Evolutionary conservation across 2,888 invertebrate genomes (phyloP).

Genomic region (Agrypnus murinus): DNA sequence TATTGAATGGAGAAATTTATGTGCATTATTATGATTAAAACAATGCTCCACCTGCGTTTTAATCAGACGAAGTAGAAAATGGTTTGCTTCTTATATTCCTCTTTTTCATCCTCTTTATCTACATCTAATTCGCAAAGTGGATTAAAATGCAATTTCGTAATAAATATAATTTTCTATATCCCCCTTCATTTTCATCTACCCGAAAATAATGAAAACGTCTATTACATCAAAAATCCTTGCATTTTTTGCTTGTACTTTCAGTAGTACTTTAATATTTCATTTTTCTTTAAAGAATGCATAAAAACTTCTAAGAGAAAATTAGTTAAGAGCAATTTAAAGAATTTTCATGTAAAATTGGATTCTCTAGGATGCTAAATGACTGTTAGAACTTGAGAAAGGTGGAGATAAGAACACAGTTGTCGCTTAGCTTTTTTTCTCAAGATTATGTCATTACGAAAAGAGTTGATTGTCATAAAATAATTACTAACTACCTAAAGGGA

Average conservation of each 20-base stretch:
- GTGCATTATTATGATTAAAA: slow-evolving; percentile 53
- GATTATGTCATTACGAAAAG: too few relatives aligned
- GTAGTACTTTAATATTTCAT: slow-evolving; percentile 12
- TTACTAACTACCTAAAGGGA: too few relatives aligned
- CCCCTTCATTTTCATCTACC: slow-evolving; percentile 38
- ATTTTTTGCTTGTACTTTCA: neutral
- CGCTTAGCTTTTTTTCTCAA: too few relatives aligned
- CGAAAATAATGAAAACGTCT: slow-evolving; percentile 31
- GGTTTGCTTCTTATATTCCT: slow-evolving; percentile 4
- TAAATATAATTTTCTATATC: slow-evolving; percentile 45
- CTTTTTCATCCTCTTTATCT: slow-evolving; percentile 23
- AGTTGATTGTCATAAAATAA: too few relatives aligned
- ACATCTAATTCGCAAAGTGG: slow-evolving; percentile 42
- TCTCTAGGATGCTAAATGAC: too few relatives aligned
- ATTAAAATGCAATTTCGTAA: slow-evolving; percentile 44
- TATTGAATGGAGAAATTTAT: slow-evolving; percentile 44
- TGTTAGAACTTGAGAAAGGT: too few relatives aligned
- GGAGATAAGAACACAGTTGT: too few relatives aligned
- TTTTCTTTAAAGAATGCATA: slow-evolving; percentile 4
- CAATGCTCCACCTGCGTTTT: slow-evolving; percentile 47
- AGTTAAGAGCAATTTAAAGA: too few relatives aligned
- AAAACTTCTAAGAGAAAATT: too few relatives aligned
- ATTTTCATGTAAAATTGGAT: too few relatives aligned
- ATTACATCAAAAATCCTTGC: slow-evolving; percentile 37
- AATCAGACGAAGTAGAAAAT: slow-evolving; percentile 46